Base-by-base conservation (phyloP, 2,888 invertebrate species). In the Patella ulyssiponensis region DNA sequence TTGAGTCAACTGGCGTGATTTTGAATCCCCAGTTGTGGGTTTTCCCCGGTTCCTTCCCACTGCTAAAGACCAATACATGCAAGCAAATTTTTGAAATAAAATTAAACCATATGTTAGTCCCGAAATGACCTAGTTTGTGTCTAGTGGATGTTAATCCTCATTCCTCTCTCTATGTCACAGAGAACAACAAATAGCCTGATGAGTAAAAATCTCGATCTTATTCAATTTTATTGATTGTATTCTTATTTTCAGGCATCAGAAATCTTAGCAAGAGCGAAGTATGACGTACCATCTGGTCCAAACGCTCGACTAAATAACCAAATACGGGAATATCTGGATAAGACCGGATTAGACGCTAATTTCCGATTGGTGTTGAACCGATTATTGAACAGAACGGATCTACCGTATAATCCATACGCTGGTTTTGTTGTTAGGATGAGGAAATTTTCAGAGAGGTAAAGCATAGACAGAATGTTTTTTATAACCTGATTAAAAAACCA, bases 351-450 rank as follows among this genome's bases (percentile, higher is more conserved):
- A 12, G 85, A 89, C 79, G 81, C 79, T n/a, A 79, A 85, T 71
- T 89, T 89, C 73, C 76, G 77, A 5, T 77, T 82, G 23, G 81
- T 88, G 9, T 79, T 88, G 2, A 80, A 84, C 44, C 69, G 84
- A 12, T 79, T 90, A 11, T 77, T 89, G n/a, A 82, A 84, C 58
- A 76, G 86, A 52, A 81, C 85, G 17, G 85, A 86, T 23, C 78
- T 90, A 7, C 90, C 90, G 0, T 90, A 89, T 75, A 90, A 90
- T 74, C 90, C 90, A 4, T 90, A 88, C 71, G 87, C 89, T 17
- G 88, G 88, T 0, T 87, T 90, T 79, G 86, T 86, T 53, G 71
- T 80, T 9, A 79, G 88, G 54, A 77, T 89, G 4, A 77, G 87
- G 20, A 82, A 84, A 23, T 80, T 83, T 73, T 85, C 86, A 74